These are phyloP conservation scores for Ovis canadensis DNA, from an alignment of 2,113 vertebrate species.

Conservation along the genomic window DNA sequence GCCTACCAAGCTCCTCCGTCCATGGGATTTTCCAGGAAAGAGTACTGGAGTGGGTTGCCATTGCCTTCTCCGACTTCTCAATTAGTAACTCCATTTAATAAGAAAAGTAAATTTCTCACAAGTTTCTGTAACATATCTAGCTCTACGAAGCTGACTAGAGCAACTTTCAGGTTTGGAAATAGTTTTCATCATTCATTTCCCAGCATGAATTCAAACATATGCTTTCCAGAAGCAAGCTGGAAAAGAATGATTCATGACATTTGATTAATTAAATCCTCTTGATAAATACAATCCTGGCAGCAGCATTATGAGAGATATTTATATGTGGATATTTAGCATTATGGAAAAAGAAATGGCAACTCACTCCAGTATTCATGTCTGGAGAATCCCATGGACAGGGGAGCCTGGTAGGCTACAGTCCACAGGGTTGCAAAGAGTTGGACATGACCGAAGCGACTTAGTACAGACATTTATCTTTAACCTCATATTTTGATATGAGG, in stretches of 20 bases:
- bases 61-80: not conserved
- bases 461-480: not conserved
- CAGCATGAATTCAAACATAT: not conserved
- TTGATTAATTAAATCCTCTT: slow-evolving; percentile 35
- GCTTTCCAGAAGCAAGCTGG: not conserved
- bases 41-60: not conserved
- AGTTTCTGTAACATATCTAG: not conserved
- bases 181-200: not conserved
- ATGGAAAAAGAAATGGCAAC: not conserved
- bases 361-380: not conserved
- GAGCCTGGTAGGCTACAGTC: not conserved
- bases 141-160: not conserved
- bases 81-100: not conserved
- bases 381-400: not conserved
- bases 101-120: not conserved
- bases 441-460: accelerated
- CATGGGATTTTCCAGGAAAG: not conserved
- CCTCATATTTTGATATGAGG: not conserved
- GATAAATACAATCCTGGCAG: not conserved
- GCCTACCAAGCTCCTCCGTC: not conserved
- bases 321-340: not conserved
- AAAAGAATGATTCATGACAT: not conserved
- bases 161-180: not conserved
- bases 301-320: not conserved
- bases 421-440: not conserved